Percentiles rank a stretch among this genome's conserved stretches.
These are phyloP conservation scores for Danio choprae DNA, from an alignment of 2,797 vertebrate genomes.

Conservation along the genomic window DNA sequence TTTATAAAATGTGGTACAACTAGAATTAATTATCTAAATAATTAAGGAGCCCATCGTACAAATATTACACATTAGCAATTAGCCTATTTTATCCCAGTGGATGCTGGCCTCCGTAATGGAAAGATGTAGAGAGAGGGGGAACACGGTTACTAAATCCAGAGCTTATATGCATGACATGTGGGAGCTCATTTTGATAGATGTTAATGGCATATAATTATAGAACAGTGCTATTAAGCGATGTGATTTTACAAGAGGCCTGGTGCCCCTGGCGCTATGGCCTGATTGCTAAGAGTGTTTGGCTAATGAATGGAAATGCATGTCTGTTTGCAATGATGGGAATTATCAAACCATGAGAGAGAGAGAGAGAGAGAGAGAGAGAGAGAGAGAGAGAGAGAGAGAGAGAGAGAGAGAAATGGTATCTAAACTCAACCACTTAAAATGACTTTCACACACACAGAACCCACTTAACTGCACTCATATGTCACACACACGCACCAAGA, in stretches of 20 bases:
- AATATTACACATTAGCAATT: slow-evolving; percentile 62
- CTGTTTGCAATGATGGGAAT: slow-evolving; percentile 77
- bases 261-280: slow-evolving; percentile 77
- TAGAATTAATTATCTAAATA: slow-evolving; percentile 62
- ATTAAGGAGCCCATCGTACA: slow-evolving; percentile 55
- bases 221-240: slow-evolving; percentile 79
- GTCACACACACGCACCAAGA: slow-evolving; percentile 50
- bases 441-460: slow-evolving; percentile 65
- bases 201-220: slow-evolving; percentile 83
- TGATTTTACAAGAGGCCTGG: slow-evolving; percentile 78
- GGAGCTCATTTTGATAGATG: slow-evolving; percentile 80
- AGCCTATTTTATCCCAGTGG: slow-evolving; percentile 57
- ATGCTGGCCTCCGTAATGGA: slow-evolving; percentile 52
- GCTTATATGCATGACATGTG: slow-evolving; percentile 70
- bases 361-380: slow-evolving; percentile 44
- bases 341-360: slow-evolving; percentile 71
- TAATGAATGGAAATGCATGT: slow-evolving; percentile 83
- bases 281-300: slow-evolving; percentile 80
- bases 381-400: slow-evolving; percentile 61
- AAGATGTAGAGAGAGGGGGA: slow-evolving; percentile 41
- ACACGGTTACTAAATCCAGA: slow-evolving; percentile 68
- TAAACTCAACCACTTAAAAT: slow-evolving; percentile 68
- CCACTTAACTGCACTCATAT: slow-evolving; percentile 43
- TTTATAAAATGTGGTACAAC: slow-evolving; percentile 46
- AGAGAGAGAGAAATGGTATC: slow-evolving; percentile 46